phyloP scores from a whole-genome alignment of 2,888 invertebrate species.

The Xestia sexstrigata region DNA sequence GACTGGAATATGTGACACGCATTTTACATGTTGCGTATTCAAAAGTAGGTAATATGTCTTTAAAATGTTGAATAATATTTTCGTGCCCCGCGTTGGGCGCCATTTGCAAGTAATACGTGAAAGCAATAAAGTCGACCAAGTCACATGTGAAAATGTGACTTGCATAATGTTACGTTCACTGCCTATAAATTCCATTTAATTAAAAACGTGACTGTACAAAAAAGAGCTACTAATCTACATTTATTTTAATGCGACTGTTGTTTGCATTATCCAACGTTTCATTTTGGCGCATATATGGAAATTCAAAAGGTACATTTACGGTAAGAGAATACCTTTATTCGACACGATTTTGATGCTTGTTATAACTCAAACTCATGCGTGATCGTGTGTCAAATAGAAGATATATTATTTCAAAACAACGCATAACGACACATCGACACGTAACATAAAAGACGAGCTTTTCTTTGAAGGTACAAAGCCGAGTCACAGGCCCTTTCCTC shows the following conservation, averaged over 20 bases:
- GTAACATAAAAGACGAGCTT: constrained; percentile 72
- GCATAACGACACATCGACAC: constrained; percentile 75
- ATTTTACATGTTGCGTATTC: constrained; percentile 46
- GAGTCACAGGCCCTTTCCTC: constrained; percentile 69
- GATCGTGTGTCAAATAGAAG: constrained; percentile 58
- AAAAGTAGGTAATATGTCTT: constrained; percentile 60
- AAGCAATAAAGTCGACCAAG: constrained; percentile 73
- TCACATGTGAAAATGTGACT: constrained; percentile 79
- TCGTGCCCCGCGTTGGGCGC: constrained; percentile 71
- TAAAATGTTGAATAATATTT: constrained; percentile 54
- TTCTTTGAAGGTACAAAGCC: constrained; percentile 73
- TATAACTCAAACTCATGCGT: constrained; percentile 48
- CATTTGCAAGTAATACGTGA: constrained; percentile 72
- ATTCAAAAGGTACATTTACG: constrained; percentile 23
- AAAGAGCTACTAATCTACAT: constrained; percentile 64
- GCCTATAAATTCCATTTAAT: constrained; percentile 81
- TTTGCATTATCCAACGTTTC: constrained; percentile 47
- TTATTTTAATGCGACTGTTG: constrained; percentile 52
- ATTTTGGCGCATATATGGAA: constrained; percentile 37
- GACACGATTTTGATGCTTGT: constrained; percentile 43
- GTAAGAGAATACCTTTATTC: constrained; percentile 29
- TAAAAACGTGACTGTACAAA: constrained; percentile 84
- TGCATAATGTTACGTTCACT: constrained; percentile 75
- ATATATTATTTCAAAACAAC: constrained; percentile 69
- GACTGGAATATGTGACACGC: constrained; percentile 50